Evolutionary conservation across 2,797 vertebrate species (phyloP).

Genomic region (Platalea minor): DNA sequence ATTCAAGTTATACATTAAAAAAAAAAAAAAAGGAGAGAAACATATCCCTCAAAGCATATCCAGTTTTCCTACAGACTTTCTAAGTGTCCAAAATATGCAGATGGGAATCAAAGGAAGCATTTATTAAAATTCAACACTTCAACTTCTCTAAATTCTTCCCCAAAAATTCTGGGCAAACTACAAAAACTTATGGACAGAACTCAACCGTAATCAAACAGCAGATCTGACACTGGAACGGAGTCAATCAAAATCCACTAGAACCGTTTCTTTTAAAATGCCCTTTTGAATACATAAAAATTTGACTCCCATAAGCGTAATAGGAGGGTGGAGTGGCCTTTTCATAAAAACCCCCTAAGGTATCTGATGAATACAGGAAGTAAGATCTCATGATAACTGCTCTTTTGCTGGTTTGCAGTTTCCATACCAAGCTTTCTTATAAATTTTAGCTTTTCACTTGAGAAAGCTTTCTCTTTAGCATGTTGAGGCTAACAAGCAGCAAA

Average conservation of each 20-base stretch:
- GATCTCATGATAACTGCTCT: not conserved
- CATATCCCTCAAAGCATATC: not conserved
- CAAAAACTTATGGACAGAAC: not conserved
- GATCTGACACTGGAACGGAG: not conserved
- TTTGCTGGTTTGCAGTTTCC: conserved; percentile 14
- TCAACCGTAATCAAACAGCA: fast-evolving
- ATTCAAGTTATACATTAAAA: not conserved
- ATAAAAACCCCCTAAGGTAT: not conserved
- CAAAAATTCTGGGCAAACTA: not conserved
- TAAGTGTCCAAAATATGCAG: not conserved
- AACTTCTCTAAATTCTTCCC: not conserved
- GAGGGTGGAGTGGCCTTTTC: conserved; percentile 50
- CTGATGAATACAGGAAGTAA: conserved; percentile 51
- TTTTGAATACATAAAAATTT: not conserved
- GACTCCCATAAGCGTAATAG: not conserved
- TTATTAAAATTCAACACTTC: not conserved
- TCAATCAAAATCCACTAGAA: fast-evolving
- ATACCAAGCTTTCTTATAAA: not conserved
- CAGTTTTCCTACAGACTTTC: not conserved
- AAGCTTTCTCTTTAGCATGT: not conserved
- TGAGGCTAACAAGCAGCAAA: not conserved
- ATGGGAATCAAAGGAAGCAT: not conserved
- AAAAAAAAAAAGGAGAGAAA: not conserved
- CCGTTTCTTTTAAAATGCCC: not conserved
- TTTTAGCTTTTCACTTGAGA: not conserved